phyloP scores from a whole-genome alignment of 2,888 invertebrate species.

The Drosophila siamana region DNA sequence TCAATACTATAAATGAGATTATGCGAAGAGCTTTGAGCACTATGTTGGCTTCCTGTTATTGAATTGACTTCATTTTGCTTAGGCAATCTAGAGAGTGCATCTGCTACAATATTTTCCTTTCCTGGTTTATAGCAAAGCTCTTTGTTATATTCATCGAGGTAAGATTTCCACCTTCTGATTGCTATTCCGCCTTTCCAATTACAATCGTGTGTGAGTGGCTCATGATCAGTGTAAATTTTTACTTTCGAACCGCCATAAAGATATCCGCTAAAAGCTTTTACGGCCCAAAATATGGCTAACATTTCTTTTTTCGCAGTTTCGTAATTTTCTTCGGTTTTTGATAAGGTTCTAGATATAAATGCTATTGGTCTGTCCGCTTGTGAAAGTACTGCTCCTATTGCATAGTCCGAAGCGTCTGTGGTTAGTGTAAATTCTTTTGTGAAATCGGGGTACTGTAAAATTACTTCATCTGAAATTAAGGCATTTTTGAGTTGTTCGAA shows the following conservation, averaged over 20 bases:
- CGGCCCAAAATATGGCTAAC: constrained; percentile 16
- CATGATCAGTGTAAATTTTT: constrained; percentile 30
- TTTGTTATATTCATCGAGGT: constrained; percentile 18
- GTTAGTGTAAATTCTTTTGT: constrained; percentile 10
- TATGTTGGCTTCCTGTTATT: constrained; percentile 9
- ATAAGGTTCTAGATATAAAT: constrained; percentile 13
- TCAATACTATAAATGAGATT: not conserved
- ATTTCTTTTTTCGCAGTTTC: constrained; percentile 23
- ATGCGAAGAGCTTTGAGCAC: constrained; percentile 4
- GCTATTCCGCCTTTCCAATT: constrained; percentile 12
- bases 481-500: constrained; percentile 9
- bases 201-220: constrained; percentile 19
- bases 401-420: constrained; percentile 11
- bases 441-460: constrained; percentile 19
- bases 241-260: constrained; percentile 20
- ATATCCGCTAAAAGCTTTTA: constrained; percentile 6
- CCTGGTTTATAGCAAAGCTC: constrained; percentile 24
- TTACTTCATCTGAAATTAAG: constrained; percentile 14
- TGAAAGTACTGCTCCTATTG: constrained; percentile 2
- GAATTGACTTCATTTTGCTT: constrained; percentile 7
- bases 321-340: constrained; percentile 9
- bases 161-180: constrained; percentile 21
- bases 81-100: constrained; percentile 4
- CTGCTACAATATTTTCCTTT: constrained; percentile 12
- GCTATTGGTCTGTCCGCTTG: constrained; percentile 3